A percentile compares a stretch with the other conserved stretches of the same genome.
These are phyloP conservation scores for Furnarius figulus DNA, from an alignment of 2,113 vertebrate genomes.

Conservation along the genomic window DNA sequence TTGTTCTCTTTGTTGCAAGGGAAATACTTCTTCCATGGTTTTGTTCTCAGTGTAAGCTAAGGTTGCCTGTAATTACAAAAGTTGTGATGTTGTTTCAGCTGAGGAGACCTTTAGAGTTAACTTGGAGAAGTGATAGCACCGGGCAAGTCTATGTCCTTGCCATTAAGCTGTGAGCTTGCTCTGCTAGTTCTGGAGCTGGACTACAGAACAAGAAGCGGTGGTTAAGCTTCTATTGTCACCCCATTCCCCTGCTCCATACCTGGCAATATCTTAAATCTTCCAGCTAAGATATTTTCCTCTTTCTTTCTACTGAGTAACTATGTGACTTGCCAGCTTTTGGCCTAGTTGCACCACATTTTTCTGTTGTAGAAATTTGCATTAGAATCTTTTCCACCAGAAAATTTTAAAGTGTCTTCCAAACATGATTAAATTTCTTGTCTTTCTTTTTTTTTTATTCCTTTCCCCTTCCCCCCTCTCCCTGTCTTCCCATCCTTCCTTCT, in stretches of 20 bases:
- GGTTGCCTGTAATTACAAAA: not conserved
- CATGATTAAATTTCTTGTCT: not conserved
- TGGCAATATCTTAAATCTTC: not conserved
- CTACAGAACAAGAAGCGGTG: not conserved
- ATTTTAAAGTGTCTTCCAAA: not conserved
- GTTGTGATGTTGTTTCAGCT: not conserved
- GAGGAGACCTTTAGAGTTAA: not conserved
- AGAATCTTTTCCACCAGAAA: not conserved
- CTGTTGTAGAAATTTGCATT: not conserved
- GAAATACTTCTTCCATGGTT: not conserved
- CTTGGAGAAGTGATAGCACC: not conserved
- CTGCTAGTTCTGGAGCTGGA: not conserved
- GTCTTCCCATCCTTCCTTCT: too few relatives aligned
- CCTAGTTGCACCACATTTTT: not conserved
- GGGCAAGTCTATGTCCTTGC: not conserved
- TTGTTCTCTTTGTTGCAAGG: not conserved
- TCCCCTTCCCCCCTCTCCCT: too few relatives aligned
- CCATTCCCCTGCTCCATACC: accelerated
- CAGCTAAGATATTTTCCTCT: not conserved
- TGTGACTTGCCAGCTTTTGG: not conserved
- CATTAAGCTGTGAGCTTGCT: not conserved
- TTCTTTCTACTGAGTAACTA: not conserved
- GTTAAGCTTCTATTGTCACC: not conserved
- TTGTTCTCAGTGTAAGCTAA: not conserved
- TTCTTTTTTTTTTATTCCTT: not conserved